A percentile compares a stretch with the other conserved stretches of the same genome.
These are phyloP conservation scores for Neotragus moschatus DNA, from an alignment of 2,113 vertebrate genomes.

Conservation along the genomic window DNA sequence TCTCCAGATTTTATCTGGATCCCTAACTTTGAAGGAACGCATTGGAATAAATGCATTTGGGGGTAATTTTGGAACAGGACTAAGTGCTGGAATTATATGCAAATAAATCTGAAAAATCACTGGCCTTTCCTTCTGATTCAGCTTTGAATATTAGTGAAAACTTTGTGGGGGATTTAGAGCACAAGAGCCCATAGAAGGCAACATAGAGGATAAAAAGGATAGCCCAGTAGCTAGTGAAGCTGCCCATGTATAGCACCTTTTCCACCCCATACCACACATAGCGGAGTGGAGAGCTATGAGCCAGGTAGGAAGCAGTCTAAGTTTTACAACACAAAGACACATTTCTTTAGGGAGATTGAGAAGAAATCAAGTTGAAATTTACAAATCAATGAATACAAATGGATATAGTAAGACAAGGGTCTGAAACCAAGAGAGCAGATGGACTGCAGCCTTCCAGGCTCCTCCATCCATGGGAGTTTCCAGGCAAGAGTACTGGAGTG, in stretches of 20 bases:
- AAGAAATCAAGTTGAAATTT: background rate
- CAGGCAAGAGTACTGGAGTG: too few relatives aligned
- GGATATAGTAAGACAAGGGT: background rate
- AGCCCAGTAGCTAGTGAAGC: background rate
- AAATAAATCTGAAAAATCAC: constrained; percentile 16
- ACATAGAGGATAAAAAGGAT: background rate
- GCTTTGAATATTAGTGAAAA: background rate
- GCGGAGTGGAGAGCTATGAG: background rate
- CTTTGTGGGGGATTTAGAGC: too few relatives aligned
- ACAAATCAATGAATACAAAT: background rate
- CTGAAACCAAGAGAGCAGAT: background rate
- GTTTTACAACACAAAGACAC: background rate
- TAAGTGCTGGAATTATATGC: background rate
- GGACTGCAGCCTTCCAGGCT: too few relatives aligned
- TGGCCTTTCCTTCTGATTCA: background rate
- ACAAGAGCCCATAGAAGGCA: background rate
- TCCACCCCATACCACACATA: background rate
- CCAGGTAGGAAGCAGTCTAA: background rate
- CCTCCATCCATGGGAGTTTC: too few relatives aligned
- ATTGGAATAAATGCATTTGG: constrained; percentile 6
- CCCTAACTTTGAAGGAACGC: background rate
- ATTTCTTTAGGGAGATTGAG: background rate
- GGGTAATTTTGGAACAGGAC: background rate
- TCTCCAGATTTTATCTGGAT: background rate
- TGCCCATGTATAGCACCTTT: background rate